Base-by-base conservation (phyloP, 2,797 vertebrate species). In the Gobionotothen gibberifrons region DNA sequence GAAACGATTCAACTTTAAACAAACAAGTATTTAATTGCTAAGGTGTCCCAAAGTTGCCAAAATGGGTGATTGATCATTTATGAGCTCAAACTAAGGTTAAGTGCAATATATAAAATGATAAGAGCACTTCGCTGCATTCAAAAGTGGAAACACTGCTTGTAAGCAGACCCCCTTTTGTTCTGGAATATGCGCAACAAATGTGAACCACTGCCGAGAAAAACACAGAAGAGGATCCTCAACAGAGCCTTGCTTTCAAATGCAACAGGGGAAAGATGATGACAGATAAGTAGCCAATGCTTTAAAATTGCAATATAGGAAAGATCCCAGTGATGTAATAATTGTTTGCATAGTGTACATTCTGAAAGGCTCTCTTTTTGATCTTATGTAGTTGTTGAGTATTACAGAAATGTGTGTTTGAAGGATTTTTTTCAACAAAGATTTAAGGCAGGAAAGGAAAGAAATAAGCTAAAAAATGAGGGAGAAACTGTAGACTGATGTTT, bases 151-250 rank as follows among this genome's bases (percentile, higher is more conserved):
- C 21, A 14, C 46, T 15, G 22, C 56, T 70, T 56, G 12, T 46
- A 66, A 55, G 36, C 12, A 19, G 52, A 46, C 17, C 26, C 69
- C 22, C 60, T 67, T 19, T 2, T 29, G 26, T 48, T 66, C 39
- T 59, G 15, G 17, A 46, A 63, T 36, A 62, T 54, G 19, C 57
- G 74, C 26, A 72, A 60, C 29, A 51, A 61, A 43, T 65, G n/a
- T 69, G 62, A 83, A 79, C 8, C 80, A 86, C 86, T 87, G 86
- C 71, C 4, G 44, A 85, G 52, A 46, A 40, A 42, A 42, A 61
- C 54, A 52, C 66, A 69, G 73, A 77, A 29, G 40, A 4, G 26
- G 2, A 60, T 61, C 48, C 66, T 66, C 43, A 15, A 11, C 2
- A 22, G 42, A 65, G 54, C 64, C 44, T 47, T 42, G 48, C 54